Evolutionary conservation across 2,888 invertebrate genomes (phyloP).

Genomic region (Gordius sp.): DNA sequence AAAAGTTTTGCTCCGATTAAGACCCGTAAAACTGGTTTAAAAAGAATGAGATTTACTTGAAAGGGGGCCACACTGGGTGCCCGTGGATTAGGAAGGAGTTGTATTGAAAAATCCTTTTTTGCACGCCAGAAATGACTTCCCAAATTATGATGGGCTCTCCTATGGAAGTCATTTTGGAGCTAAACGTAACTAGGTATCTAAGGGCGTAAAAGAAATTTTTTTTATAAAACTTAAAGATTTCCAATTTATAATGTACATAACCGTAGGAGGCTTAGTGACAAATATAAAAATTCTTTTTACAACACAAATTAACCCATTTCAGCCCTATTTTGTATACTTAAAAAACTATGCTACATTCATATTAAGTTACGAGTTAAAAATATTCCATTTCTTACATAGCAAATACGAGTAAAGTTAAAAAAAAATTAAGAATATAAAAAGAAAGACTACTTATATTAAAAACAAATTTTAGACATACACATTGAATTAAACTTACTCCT

Average conservation of each 20-base stretch:
- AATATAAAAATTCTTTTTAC: too few relatives aligned
- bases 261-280: too few relatives aligned
- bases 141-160: slow-evolving; percentile 53
- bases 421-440: too few relatives aligned
- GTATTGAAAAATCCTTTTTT: slow-evolving; percentile 62
- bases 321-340: too few relatives aligned
- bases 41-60: slow-evolving; percentile 36
- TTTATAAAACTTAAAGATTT: too few relatives aligned
- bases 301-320: too few relatives aligned
- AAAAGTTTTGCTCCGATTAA: too few relatives aligned
- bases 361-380: too few relatives aligned
- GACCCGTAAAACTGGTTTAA: slow-evolving; percentile 17
- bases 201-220: background rate
- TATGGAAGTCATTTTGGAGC: slow-evolving; percentile 34
- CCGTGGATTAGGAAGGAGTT: slow-evolving; percentile 34
- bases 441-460: background rate
- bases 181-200: slow-evolving; percentile 68
- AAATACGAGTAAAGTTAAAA: too few relatives aligned
- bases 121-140: slow-evolving; percentile 77
- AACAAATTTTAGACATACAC: background rate
- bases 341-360: too few relatives aligned
- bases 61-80: slow-evolving; percentile 55
- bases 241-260: too few relatives aligned
- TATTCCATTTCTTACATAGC: too few relatives aligned
- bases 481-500: background rate